phyloP scores from a whole-genome alignment of 2,888 invertebrate genomes.

The Diplolepis rosae region DNA sequence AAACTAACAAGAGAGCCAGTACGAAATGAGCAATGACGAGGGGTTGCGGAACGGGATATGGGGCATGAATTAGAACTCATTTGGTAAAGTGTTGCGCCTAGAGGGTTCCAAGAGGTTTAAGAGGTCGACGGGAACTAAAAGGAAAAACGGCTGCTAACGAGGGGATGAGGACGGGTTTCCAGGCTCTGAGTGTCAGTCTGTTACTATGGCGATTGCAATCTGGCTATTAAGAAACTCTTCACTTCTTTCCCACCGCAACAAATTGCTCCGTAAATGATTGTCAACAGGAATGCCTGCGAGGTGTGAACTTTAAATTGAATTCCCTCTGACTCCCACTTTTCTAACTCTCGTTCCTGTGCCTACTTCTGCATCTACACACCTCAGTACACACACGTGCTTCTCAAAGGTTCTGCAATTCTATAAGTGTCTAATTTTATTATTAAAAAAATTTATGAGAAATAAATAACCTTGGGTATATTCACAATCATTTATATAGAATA shows the following conservation, averaged over 20 bases:
- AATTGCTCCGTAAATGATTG: slow-evolving; percentile 6
- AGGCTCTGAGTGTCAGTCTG: slow-evolving; percentile 21
- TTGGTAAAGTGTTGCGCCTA: slow-evolving; percentile 57
- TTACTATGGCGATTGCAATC: not conserved
- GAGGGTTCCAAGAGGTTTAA: slow-evolving; percentile 36
- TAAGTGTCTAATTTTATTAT: not conserved
- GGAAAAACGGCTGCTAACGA: slow-evolving; percentile 24
- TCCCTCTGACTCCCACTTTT: not conserved
- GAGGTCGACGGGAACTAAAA: slow-evolving; percentile 34
- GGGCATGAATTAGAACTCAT: slow-evolving; percentile 60
- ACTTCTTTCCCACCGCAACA: slow-evolving; percentile 3
- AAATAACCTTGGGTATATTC: too few relatives aligned
- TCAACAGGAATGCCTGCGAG: not conserved
- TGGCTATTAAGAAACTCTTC: not conserved
- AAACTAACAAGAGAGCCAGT: slow-evolving; percentile 23
- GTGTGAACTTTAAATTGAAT: slow-evolving; percentile 9
- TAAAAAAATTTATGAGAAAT: too few relatives aligned
- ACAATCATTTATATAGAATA: too few relatives aligned
- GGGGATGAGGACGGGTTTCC: slow-evolving; percentile 20
- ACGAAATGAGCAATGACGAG: slow-evolving; percentile 41
- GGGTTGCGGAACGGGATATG: slow-evolving; percentile 28
- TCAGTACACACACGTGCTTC: not conserved
- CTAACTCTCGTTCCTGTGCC: not conserved
- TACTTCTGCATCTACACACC: not conserved
- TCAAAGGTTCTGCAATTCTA: not conserved